Base-by-base conservation (phyloP, 2,797 vertebrate genomes). In the Anguilla obscura region DNA sequence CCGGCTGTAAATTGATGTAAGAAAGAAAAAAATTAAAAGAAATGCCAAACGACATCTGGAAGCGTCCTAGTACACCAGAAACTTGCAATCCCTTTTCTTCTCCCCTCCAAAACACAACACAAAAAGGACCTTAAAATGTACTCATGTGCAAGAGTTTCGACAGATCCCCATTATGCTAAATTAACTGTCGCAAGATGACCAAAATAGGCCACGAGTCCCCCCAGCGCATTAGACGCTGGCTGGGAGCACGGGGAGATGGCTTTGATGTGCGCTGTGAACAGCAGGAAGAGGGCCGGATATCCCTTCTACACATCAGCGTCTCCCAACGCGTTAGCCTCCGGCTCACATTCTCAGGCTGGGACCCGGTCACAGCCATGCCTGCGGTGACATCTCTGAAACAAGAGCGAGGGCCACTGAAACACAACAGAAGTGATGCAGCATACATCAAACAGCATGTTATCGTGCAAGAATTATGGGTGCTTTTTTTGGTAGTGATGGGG, bases 41-140 rank as follows among this genome's bases (percentile, higher is more conserved):
- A 88, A 88, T 86, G 74, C 83, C 85, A 86, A 88, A 71, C 69
- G 36, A 85, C 88, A 88, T 82, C 85, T 88, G 84, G 88, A 85
- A 85, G 87, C 84, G 86, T 60, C 84, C 71, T 40, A 79, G 50
- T 79, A 74, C 21, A 45, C 21, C n/a, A 80, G 54, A 80, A 88
- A 85, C 50, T 18, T 63, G 69, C 45, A 45, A n/a, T 27, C 27
- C 58, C 40, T 40, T 45, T 45, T 45, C n/a, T 27, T 27, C 69
- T 27, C 69, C 69, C 56, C 56, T 58, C 56, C 56, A 58, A 58
- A 85, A 24, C 14, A 85, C 5, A 30, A 50, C 40, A 10, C 71
- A 60, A 83, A 48, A 71, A 83, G 21, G 18, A 18, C 1, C 30
- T n/a, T 2, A 40, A 83, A 83, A 50, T 50, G 48, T 18, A 83